These are phyloP conservation scores for Prenolepis imparis DNA, from an alignment of 2,888 invertebrate species.

Conservation along the genomic window DNA sequence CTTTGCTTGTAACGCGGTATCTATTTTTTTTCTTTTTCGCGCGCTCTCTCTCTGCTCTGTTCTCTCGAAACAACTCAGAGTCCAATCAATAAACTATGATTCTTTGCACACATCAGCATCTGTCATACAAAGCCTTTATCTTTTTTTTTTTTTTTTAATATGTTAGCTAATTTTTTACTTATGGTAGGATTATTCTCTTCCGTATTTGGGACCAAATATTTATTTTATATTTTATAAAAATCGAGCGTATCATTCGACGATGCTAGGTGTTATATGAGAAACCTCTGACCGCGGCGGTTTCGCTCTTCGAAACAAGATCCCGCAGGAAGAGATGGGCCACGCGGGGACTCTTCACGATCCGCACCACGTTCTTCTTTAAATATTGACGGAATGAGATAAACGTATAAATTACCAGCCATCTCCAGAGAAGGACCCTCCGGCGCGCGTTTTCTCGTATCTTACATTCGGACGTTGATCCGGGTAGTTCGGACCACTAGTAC, in stretches of 20 bases:
- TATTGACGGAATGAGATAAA: constrained; percentile 81
- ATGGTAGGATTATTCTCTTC: neutral
- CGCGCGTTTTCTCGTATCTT: constrained; percentile 69
- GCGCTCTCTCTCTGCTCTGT: neutral
- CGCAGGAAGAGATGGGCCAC: constrained; percentile 61
- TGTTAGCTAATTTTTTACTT: neutral
- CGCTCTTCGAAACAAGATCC: constrained; percentile 54
- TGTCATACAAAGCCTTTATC: neutral
- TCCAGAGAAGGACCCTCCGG: constrained; percentile 70
- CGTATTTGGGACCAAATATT: neutral
- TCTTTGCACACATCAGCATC: neutral
- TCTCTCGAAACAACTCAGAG: neutral
- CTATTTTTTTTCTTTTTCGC: neutral
- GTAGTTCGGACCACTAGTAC: constrained; percentile 49
- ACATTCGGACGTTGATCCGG: constrained; percentile 74
- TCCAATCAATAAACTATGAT: neutral
- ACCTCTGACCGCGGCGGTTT: constrained; percentile 25
- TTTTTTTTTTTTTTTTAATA: neutral
- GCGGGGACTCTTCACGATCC: constrained; percentile 65
- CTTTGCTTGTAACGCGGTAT: constrained; percentile 25
- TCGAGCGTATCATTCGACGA: constrained; percentile 60
- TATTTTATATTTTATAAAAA: constrained; percentile 2
- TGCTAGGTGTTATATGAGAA: constrained; percentile 67
- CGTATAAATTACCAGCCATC: constrained; percentile 80
- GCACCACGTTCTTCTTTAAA: constrained; percentile 76